phyloP scores from a whole-genome alignment of 2,888 invertebrate species.

The Ormyrus nitidulus region DNA sequence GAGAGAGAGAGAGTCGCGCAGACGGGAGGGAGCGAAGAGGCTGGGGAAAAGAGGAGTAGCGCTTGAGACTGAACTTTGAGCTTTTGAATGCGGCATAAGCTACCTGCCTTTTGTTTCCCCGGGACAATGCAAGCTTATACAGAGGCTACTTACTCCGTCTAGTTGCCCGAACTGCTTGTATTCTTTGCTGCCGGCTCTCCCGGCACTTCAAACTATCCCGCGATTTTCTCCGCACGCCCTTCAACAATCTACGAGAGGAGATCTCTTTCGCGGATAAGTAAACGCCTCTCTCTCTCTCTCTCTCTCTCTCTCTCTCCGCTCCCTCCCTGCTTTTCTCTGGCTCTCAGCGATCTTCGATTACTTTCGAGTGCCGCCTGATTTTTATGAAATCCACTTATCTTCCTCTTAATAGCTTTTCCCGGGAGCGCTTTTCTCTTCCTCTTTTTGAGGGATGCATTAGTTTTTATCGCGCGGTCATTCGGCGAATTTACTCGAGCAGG shows the following conservation, averaged over 20 bases:
- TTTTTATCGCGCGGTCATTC: constrained; percentile 35
- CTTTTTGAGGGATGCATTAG: constrained; percentile 30
- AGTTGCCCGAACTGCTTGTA: constrained; percentile 39
- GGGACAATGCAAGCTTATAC: constrained; percentile 68
- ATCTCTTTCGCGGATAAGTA: constrained; percentile 36
- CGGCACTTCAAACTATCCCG: constrained; percentile 59
- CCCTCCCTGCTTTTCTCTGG: too few species aligned
- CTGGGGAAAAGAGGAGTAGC: neutral
- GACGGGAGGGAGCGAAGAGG: neutral
- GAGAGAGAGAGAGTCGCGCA: neutral
- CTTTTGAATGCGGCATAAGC: constrained; percentile 66
- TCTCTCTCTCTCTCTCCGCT: too few species aligned
- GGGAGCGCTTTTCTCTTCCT: neutral
- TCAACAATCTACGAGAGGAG: constrained; percentile 16
- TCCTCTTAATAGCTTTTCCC: constrained; percentile 30
- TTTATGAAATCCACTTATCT: constrained; percentile 54
- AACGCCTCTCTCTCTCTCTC: neutral
- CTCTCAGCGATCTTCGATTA: constrained; percentile 38
- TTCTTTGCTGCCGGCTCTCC: neutral
- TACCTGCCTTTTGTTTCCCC: constrained; percentile 70
- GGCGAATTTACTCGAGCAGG: constrained; percentile 29
- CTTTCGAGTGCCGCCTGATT: constrained; percentile 40
- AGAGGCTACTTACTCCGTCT: constrained; percentile 57
- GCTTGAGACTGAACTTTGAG: constrained; percentile 67
- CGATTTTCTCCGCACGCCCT: constrained; percentile 56